These are phyloP conservation scores for Craniophora ligustri DNA, from an alignment of 2,888 invertebrate species.

Conservation along the genomic window DNA sequence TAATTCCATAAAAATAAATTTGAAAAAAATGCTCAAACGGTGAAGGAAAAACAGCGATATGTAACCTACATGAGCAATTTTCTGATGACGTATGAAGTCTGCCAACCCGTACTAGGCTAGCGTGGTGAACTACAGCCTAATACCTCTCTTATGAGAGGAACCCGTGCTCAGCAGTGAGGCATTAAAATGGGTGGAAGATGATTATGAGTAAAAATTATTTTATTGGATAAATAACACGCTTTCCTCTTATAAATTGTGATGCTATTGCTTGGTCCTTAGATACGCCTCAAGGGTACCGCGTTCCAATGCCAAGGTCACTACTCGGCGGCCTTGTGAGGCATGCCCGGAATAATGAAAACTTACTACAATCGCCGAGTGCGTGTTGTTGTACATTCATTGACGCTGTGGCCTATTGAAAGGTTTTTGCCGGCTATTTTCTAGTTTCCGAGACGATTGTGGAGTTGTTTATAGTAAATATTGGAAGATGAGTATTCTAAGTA, in stretches of 20 bases:
- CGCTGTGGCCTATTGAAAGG: conserved; percentile 8
- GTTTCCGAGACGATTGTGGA: background rate
- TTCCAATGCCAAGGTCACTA: conserved; percentile 59
- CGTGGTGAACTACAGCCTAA: no score
- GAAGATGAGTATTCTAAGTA: no score
- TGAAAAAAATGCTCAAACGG: no score
- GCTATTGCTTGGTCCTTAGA: conserved; percentile 17
- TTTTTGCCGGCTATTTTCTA: conserved; percentile 8
- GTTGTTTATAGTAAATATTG: no score
- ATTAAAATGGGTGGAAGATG: no score
- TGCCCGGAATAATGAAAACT: conserved; percentile 51
- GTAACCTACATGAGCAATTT: no score
- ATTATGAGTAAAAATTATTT: background rate
- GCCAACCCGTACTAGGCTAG: no score
- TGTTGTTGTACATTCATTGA: conserved; percentile 40
- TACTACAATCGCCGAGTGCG: conserved; percentile 30
- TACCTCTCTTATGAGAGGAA: no score
- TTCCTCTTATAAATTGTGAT: conserved; percentile 10
- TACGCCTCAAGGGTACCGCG: conserved; percentile 43
- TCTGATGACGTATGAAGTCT: no score
- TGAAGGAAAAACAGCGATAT: no score
- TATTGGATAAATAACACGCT: conserved; percentile 12
- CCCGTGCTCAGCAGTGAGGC: no score
- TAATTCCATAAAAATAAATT: no score
- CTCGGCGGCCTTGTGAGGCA: conserved; percentile 45